Base-by-base conservation (phyloP, 2,888 invertebrate species). In the Eupithecia abbreviata region DNA sequence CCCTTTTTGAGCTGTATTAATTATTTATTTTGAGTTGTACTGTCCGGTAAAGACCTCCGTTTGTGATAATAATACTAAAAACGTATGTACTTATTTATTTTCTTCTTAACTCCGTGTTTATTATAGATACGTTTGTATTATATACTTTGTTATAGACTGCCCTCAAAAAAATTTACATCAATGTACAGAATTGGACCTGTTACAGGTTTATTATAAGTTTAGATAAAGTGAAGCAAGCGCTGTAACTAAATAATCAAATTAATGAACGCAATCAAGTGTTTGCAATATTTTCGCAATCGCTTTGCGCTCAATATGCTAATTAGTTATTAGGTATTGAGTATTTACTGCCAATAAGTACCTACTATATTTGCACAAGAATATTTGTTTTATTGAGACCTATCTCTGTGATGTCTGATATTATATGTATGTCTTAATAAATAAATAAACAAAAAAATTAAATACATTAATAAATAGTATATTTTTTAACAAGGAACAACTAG, bases 231-330 rank as follows among this genome's bases (percentile, higher is more conserved):
- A 18, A 58, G 58, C 18, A 58, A 58, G n/a, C 10, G 30, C 62
- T 62, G 62, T 62, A 30, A 62, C 62, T 62, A 62, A 62, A 62
- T 62, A 10, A 62, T 30, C 30, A 30, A 66, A 66, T 42, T 66
- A 66, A 4, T 42, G 66, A 42, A 70, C 69, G 73, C 65, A 73
- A 68, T 74, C 43, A 12, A 47, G 49, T 49, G 15, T 55, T 55
- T 75, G 42, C 43, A 71, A 71, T 71, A 43, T 65, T 49, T 55
- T 66, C 49, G 72, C 70, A 76, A 73, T 30, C 69, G 70, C 15
- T 66, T 65, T 15, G 9, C 66, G 66, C 10, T 62, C 62, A 62
- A 30, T 4, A 30, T 62, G 30, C 62, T 18, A 58, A 58, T n/a
- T 58, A 18, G 47, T 47, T 9, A 15, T 10, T 62, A 18, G 12